Conservation (phyloP, 2,797 vertebrate species). For the Oreochromis grahami region DNA sequence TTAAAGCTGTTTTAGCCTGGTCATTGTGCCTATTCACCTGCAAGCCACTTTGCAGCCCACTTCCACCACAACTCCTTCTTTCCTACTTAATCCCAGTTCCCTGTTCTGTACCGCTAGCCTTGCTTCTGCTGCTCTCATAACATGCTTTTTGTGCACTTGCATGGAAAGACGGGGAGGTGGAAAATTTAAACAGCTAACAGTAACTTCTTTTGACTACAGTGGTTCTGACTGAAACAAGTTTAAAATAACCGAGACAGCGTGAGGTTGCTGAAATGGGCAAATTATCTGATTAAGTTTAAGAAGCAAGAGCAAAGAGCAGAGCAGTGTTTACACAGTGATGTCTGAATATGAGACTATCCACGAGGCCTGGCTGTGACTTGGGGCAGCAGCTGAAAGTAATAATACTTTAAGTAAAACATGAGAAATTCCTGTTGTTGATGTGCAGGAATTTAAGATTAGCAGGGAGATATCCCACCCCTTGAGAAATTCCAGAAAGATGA, state of each 20-base stretch:
- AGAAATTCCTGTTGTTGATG: constrained; percentile 33
- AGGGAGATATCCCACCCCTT: constrained; percentile 26
- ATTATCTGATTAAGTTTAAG: background rate
- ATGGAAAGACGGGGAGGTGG: background rate
- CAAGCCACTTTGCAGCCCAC: background rate
- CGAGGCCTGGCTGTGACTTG: background rate
- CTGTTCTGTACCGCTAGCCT: background rate
- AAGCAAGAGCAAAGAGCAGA: background rate
- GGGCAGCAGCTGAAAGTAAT: background rate
- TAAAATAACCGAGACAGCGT: background rate
- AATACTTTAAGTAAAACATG: background rate
- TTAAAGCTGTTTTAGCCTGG: background rate
- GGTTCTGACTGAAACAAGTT: background rate
- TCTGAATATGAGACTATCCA: background rate
- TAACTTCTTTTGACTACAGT: background rate
- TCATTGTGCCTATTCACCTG: background rate
- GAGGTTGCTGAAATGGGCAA: background rate
- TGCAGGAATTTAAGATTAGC: constrained; percentile 45
- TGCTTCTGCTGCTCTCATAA: background rate
- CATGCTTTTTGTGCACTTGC: background rate
- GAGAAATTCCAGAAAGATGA: constrained; percentile 48
- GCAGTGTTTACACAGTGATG: background rate
- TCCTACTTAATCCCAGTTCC: background rate
- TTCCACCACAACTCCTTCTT: background rate
- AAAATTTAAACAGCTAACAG: background rate